phyloP scores from a whole-genome alignment of 1,140 invertebrate genomes.

The Eufriesea mexicana region DNA sequence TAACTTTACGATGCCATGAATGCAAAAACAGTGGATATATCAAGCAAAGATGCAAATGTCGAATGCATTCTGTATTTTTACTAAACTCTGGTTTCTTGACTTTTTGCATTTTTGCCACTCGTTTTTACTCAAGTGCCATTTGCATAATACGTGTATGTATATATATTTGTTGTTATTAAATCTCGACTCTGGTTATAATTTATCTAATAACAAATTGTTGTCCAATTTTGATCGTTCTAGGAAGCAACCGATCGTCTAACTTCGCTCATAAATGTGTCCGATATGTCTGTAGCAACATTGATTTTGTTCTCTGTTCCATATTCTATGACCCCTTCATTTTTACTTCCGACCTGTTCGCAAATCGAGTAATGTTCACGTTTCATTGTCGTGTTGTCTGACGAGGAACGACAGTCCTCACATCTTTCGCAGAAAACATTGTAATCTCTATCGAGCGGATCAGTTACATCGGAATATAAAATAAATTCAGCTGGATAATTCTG shows the following conservation, averaged over 20 bases:
- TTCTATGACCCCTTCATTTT: constrained; percentile 17
- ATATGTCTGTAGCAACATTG: constrained; percentile 22
- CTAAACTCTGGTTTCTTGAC: background rate
- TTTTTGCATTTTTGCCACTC: background rate
- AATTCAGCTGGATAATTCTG: constrained; percentile 62
- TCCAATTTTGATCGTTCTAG: background rate
- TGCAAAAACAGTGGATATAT: background rate
- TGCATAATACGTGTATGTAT: background rate
- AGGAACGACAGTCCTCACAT: constrained; percentile 9
- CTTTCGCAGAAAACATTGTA: constrained; percentile 11
- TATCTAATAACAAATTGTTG: too few relatives aligned
- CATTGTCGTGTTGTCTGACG: background rate
- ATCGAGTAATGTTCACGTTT: background rate
- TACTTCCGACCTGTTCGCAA: background rate
- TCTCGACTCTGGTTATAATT: background rate
- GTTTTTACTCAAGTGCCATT: background rate
- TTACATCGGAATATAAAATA: constrained; percentile 18
- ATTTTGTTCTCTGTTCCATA: background rate
- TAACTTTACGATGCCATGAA: background rate
- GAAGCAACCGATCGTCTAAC: constrained; percentile 2
- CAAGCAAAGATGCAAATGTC: background rate
- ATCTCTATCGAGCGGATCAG: background rate
- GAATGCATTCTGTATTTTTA: too few relatives aligned
- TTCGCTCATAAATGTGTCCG: background rate
- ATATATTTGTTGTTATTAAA: background rate